A percentile compares a stretch with the other conserved stretches of the same genome.
These are phyloP conservation scores for Lepilemur ruficaudatus DNA, from an alignment of 2,797 vertebrate genomes.

Conservation along the genomic window DNA sequence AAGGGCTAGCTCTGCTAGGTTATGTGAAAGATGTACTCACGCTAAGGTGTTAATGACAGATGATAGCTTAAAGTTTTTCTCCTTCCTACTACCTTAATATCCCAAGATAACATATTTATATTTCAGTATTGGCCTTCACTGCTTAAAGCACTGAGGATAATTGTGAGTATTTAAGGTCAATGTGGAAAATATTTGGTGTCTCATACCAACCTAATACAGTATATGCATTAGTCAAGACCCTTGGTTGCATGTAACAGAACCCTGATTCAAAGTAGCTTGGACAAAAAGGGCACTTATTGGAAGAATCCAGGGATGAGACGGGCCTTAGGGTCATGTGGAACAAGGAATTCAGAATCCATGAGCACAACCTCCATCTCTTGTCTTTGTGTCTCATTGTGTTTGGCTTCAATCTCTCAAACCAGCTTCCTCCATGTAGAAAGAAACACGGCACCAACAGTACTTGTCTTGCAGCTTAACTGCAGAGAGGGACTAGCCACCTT, in stretches of 20 bases:
- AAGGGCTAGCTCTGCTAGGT: not conserved
- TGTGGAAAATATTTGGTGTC: not conserved
- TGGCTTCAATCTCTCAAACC: not conserved
- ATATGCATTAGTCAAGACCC: not conserved
- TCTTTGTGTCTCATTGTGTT: not conserved
- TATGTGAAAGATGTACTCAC: not conserved
- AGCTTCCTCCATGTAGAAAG: not conserved
- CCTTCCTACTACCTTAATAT: not conserved
- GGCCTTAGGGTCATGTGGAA: not conserved
- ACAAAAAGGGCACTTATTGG: not conserved
- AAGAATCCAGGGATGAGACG: not conserved
- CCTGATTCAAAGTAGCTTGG: not conserved
- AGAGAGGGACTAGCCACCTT: not conserved
- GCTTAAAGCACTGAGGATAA: not conserved
- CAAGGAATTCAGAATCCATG: not conserved
- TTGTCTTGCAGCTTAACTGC: not conserved
- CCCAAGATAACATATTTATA: not conserved
- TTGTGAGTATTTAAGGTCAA: not conserved
- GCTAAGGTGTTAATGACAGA: not conserved
- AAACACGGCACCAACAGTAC: not conserved
- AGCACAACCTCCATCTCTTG: not conserved
- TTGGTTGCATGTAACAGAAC: not conserved
- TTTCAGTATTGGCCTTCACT: not conserved
- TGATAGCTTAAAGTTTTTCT: not conserved
- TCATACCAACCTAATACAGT: not conserved